Conservation (phyloP, 2,888 invertebrate genomes). For the Cheilosia vulpina region DNA sequence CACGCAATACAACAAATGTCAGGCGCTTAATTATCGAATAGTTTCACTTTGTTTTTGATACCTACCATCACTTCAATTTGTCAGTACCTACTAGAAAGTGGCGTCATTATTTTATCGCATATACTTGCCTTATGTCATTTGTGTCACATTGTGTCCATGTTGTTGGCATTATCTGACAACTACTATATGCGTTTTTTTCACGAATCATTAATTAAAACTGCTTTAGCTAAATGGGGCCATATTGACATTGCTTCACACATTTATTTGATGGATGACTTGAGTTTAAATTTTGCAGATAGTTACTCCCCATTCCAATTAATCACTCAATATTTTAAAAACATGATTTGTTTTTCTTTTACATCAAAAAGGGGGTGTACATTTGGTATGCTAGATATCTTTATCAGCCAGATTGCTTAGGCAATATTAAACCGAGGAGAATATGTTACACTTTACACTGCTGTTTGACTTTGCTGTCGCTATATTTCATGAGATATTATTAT, state of each 20-base stretch:
- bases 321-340: background rate
- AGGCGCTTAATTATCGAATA: too few relatives aligned
- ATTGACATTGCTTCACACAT: slow-evolving; percentile 48
- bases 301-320: slow-evolving; percentile 5
- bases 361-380: slow-evolving; percentile 8
- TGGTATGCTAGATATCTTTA: slow-evolving; percentile 2
- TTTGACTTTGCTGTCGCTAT: background rate
- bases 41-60: background rate
- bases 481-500: too few relatives aligned
- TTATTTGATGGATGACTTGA: slow-evolving; percentile 51
- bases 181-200: background rate
- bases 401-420: background rate
- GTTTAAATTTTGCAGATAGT: background rate
- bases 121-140: slow-evolving; percentile 7
- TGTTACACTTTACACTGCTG: background rate
- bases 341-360: background rate
- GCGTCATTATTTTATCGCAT: slow-evolving; percentile 26
- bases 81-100: slow-evolving; percentile 1
- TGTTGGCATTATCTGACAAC: slow-evolving; percentile 34
- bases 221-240: slow-evolving; percentile 49
- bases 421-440: background rate
- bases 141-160: slow-evolving; percentile 25
- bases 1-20: too few relatives aligned
- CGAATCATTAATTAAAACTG: slow-evolving; percentile 48
- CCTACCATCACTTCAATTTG: slow-evolving; percentile 13